Percentiles rank a stretch among this genome's conserved stretches.
These are phyloP conservation scores for Micronycteris hirsuta DNA, from an alignment of 2,113 vertebrate species.

Conservation along the genomic window DNA sequence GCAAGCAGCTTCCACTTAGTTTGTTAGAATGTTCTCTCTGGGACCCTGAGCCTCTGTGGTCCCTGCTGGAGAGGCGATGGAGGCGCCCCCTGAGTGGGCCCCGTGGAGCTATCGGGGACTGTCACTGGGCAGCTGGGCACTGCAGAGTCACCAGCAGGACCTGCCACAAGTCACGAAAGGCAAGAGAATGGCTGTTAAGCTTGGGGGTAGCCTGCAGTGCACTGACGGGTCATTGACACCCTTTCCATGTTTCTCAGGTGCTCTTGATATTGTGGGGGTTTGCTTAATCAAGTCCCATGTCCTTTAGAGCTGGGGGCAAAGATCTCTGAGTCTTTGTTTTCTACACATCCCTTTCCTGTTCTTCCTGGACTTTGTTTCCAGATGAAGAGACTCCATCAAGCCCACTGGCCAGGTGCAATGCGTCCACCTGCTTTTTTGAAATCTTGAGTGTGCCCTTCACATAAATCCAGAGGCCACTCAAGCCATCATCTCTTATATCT, in stretches of 20 bases:
- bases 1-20: background rate
- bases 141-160: background rate
- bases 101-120: rapidly evolving
- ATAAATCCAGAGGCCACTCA: background rate
- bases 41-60: background rate
- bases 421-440: background rate
- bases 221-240: background rate
- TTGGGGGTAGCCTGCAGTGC: background rate
- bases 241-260: background rate
- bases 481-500: background rate
- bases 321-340: rapidly evolving
- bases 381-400: background rate
- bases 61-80: background rate
- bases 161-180: rapidly evolving
- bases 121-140: rapidly evolving
- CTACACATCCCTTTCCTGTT: rapidly evolving
- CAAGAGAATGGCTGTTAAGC: too few relatives aligned
- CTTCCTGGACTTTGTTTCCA: background rate
- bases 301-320: background rate
- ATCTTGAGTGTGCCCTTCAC: background rate
- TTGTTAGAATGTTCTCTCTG: rapidly evolving
- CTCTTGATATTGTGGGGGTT: background rate
- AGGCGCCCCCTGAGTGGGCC: background rate
- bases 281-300: background rate
- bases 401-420: background rate